Percentiles rank a stretch among this genome's conserved stretches.
phyloP scores from a whole-genome alignment of 2,888 invertebrate species.

The Neelides folsomi region DNA sequence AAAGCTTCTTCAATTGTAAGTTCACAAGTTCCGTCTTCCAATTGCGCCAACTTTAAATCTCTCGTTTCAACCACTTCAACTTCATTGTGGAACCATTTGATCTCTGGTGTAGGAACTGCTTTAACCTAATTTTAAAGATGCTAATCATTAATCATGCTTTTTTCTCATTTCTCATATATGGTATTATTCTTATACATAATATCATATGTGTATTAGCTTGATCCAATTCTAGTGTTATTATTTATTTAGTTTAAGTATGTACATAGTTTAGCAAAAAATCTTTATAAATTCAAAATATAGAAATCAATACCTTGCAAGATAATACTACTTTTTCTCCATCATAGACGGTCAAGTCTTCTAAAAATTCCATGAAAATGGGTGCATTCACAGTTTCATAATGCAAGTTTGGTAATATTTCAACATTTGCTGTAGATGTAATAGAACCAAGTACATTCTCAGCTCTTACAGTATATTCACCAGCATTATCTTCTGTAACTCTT shows the following conservation, averaged over 20 bases:
- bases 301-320: conserved; percentile 48
- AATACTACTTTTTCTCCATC: conserved; percentile 74
- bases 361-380: conserved; percentile 61
- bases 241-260: no score
- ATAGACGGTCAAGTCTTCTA: conserved; percentile 65
- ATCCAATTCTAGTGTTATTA: no score
- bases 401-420: conserved; percentile 49
- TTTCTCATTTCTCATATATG: no score
- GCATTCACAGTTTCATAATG: conserved; percentile 50
- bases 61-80: conserved; percentile 58
- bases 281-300: no score
- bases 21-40: conserved; percentile 63
- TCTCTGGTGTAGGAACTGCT: conserved; percentile 65
- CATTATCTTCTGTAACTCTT: conserved; percentile 23
- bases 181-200: no score
- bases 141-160: no score
- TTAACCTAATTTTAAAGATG: conserved; percentile 42
- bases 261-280: no score
- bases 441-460: conserved; percentile 83
- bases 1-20: conserved; percentile 73
- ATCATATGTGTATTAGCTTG: no score
- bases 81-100: conserved; percentile 64
- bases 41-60: conserved; percentile 53
- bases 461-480: conserved; percentile 68
- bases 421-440: conserved; percentile 66